phyloP scores from a whole-genome alignment of 2,113 vertebrate genomes.

The Loxodonta africana region DNA sequence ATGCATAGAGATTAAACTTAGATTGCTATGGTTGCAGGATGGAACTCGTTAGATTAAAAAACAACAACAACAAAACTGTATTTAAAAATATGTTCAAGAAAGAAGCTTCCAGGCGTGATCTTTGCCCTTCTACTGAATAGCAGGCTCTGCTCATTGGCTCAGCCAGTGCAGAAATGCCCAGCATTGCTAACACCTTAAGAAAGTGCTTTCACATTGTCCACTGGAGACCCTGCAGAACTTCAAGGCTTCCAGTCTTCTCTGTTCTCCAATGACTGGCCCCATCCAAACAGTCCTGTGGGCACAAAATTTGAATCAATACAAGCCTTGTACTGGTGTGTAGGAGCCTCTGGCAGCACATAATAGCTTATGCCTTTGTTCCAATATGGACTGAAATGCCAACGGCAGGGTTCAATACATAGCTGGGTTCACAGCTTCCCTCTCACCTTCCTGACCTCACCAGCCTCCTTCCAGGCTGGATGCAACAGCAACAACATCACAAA shows the following conservation, averaged over 20 bases:
- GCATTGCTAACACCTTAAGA: background rate
- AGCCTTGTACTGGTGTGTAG: background rate
- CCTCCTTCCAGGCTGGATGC: background rate
- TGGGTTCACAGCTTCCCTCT: background rate
- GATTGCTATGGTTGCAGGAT: slow-evolving; percentile 77
- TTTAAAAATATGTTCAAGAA: slow-evolving; percentile 59
- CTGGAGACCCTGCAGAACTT: background rate
- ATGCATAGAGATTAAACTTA: slow-evolving; percentile 77
- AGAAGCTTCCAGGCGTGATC: background rate
- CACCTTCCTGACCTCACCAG: background rate
- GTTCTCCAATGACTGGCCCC: background rate
- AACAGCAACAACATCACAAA: background rate
- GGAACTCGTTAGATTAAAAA: slow-evolving; percentile 69
- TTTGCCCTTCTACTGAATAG: background rate
- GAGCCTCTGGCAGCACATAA: background rate
- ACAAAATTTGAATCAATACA: background rate
- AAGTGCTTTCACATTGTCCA: background rate
- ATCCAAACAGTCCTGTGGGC: background rate
- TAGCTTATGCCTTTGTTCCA: background rate
- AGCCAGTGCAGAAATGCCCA: background rate
- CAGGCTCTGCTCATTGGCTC: background rate
- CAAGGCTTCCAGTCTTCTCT: background rate
- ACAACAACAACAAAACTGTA: slow-evolving; percentile 38
- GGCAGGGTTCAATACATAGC: background rate
- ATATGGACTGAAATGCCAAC: background rate